phyloP scores from a whole-genome alignment of 2,113 vertebrate genomes.

The Saccopteryx bilineata region DNA sequence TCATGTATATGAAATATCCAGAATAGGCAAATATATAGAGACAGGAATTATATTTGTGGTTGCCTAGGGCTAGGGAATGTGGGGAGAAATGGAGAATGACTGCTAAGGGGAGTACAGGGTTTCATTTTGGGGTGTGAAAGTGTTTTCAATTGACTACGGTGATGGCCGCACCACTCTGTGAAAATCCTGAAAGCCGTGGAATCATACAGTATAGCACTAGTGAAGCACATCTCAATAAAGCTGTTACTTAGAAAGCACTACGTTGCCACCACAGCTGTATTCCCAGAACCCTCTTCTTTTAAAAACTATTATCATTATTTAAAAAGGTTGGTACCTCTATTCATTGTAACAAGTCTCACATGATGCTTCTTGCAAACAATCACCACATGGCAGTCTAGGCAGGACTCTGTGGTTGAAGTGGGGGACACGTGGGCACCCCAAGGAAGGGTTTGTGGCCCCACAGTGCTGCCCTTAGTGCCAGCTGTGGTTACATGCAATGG shows the following conservation, averaged over 20 bases:
- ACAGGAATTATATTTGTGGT: neutral
- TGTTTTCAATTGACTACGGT: neutral
- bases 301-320: neutral
- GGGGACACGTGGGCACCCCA: neutral
- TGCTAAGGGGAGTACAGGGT: neutral
- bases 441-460: neutral
- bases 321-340: neutral
- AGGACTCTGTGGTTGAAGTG: neutral
- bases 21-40: neutral
- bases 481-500: neutral
- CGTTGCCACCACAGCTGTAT: neutral
- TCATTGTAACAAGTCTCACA: neutral
- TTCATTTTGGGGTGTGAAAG: neutral
- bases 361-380: neutral
- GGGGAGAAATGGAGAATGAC: neutral
- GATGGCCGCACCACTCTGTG: neutral
- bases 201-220: too few species aligned
- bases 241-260: neutral
- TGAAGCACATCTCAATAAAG: neutral
- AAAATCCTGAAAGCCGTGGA: neutral
- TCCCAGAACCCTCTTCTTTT: neutral
- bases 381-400: fast-evolving
- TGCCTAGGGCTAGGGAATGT: neutral
- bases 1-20: neutral
- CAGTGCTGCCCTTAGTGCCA: neutral